Percentiles rank a stretch among this genome's conserved stretches.
Conservation (phyloP, 2,888 invertebrate genomes). For the Seladonia tumulorum region DNA sequence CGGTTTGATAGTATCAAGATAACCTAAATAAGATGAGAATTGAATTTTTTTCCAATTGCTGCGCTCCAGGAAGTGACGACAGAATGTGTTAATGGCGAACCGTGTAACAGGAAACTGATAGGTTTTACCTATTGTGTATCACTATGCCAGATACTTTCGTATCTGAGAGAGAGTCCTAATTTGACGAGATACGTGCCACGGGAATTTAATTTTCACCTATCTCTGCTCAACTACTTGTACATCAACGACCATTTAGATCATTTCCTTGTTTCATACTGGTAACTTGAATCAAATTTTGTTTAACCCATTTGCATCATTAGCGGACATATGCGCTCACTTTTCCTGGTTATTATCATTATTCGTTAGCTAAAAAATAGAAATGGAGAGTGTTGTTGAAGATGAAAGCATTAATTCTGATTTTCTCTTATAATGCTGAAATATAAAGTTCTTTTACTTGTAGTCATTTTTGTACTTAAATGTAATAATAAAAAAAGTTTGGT, state of each 20-base stretch:
- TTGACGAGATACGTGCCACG: not conserved
- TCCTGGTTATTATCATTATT: too few species aligned
- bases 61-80: constrained; percentile 43
- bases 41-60: constrained; percentile 32
- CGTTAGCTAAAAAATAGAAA: too few species aligned
- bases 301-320: too few species aligned
- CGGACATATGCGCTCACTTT: too few species aligned
- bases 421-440: too few species aligned
- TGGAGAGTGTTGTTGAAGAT: too few species aligned
- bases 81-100: constrained; percentile 50
- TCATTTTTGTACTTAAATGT: too few species aligned
- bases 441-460: too few species aligned
- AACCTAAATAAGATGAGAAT: constrained; percentile 31
- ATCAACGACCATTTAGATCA: not conserved
- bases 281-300: too few species aligned
- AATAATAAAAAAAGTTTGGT: too few species aligned
- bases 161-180: constrained; percentile 7
- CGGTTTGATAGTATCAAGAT: constrained; percentile 1
- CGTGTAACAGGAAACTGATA: constrained; percentile 54
- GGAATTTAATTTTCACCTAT: not conserved
- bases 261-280: not conserved
- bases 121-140: constrained; percentile 39
- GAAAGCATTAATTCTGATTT: too few species aligned
- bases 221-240: not conserved
- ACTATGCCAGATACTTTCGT: constrained; percentile 7